Conservation (phyloP, 2,797 vertebrate genomes). For the Argyrosomus regius region DNA sequence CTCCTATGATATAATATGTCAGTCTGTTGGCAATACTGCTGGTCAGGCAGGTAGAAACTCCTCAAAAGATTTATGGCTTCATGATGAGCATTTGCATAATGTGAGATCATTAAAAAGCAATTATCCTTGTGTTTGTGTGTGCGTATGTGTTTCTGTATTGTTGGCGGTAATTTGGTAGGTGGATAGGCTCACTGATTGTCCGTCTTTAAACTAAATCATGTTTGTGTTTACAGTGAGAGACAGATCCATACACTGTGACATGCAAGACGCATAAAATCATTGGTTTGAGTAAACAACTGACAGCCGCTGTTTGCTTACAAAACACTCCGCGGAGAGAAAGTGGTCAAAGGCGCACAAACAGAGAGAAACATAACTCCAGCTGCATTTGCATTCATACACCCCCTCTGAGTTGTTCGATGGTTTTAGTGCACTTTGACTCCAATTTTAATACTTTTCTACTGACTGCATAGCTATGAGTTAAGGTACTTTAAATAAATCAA, state of each 20-base stretch:
- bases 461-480: conserved; percentile 11
- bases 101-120: conserved; percentile 88
- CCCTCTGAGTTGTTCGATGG: conserved; percentile 18
- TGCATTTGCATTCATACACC: conserved; percentile 43
- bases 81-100: conserved; percentile 86
- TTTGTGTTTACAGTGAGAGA: conserved; percentile 57
- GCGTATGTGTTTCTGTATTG: conserved; percentile 50
- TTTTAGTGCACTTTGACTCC: conserved; percentile 45
- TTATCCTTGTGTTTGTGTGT: conserved; percentile 73
- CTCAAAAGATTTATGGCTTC: conserved; percentile 79
- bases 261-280: conserved; percentile 40
- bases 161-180: conserved; percentile 68
- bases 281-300: conserved; percentile 51
- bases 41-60: conserved; percentile 76
- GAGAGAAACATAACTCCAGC: conserved; percentile 3
- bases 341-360: conserved; percentile 20
- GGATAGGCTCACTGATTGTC: conserved; percentile 50
- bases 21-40: conserved; percentile 63
- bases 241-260: conserved; percentile 44
- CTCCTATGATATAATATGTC: conserved; percentile 25
- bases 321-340: conserved; percentile 11
- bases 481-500: conserved; percentile 37
- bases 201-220: conserved; percentile 54
- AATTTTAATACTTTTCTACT: conserved; percentile 37
- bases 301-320: conserved; percentile 33